Base-by-base conservation (phyloP, 2,797 vertebrate genomes). In the Falco columbarius region DNA sequence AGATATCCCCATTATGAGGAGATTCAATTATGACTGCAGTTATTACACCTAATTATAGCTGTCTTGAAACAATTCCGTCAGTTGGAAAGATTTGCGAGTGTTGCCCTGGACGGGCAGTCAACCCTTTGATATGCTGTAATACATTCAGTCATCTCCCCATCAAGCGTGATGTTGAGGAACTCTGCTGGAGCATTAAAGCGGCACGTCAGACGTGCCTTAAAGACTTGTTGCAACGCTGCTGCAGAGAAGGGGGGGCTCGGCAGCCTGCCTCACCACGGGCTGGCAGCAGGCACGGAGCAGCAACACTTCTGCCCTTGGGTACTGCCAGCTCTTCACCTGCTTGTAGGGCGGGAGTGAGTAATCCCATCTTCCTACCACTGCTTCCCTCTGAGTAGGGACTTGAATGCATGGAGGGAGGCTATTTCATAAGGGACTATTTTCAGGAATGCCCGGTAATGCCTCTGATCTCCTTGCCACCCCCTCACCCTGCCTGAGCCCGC, bases 401-500 rank as follows among this genome's bases (percentile, higher is more conserved):
- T n/a, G 32, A 42, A 14, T 5, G 10, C 29, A 12, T 21, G 67
- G 38, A 59, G 15, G 15, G 8, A 21, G 22, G 15, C 14, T 40
- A 27, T 67, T 59, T 61, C n/a, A 3, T 12, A 21, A 55, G 26
- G 30, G 24, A 15, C 8, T 22, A 2, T 49, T 81, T 67, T 62
- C 38, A 67, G 65, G 23, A 83, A 8, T 18, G 47, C 30, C 79
- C 79, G 52, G 24, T 29, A 87, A 56, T 40, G 34, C 14, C 61
- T 81, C 66, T n/a, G 14, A 4, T 10, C n/a, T 76, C 44, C 46
- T 61, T 10, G 29, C 19, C 9, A 15, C 9, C 29, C 22, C 26
- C 8, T 65, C 0, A 0, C 23, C 46, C 29, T 0, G 0, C 46
- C 30, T 24, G 67, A 67, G 32, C 27, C 49, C 7, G 7, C 54